A percentile compares a stretch with the other conserved stretches of the same genome.
Conservation (phyloP, 1,140 invertebrate genomes). For the Drosophila nasuta region DNA sequence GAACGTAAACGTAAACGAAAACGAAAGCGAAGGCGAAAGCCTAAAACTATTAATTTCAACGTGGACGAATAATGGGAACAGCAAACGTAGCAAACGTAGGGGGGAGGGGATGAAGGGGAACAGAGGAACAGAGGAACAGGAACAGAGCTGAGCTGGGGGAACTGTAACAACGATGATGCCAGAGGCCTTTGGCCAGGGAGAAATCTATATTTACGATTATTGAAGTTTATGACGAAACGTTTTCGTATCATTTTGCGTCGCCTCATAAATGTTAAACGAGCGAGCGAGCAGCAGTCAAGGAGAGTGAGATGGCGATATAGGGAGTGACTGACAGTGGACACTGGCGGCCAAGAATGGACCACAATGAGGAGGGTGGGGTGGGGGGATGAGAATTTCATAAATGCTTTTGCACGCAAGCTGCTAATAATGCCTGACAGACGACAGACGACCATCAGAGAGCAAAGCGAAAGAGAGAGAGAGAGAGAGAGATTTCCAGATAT, state of each 20-base stretch:
- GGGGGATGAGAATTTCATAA: slow-evolving; percentile 71
- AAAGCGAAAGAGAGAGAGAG: neutral
- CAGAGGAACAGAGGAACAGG: neutral
- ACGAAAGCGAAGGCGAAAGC: slow-evolving; percentile 55
- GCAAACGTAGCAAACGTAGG: neutral
- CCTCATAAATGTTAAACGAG: slow-evolving; percentile 78
- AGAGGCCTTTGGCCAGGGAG: slow-evolving; percentile 53
- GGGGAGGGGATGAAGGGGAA: neutral
- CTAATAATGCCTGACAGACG: slow-evolving; percentile 62
- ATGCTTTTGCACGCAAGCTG: slow-evolving; percentile 80
- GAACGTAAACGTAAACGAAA: neutral
- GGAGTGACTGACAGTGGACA: slow-evolving; percentile 21
- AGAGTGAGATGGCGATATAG: neutral
- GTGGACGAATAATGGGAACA: slow-evolving; percentile 16
- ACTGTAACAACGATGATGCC: neutral
- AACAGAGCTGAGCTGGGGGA: slow-evolving; percentile 13
- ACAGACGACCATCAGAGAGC: neutral
- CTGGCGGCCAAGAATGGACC: neutral
- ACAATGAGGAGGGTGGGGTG: neutral
- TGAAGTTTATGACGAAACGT: slow-evolving; percentile 85
- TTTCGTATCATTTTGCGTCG: slow-evolving; percentile 85
- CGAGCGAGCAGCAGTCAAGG: slow-evolving; percentile 19
- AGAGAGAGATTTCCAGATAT: slow-evolving; percentile 14
- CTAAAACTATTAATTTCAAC: slow-evolving; percentile 84
- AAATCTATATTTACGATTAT: slow-evolving; percentile 85